Percentiles rank a stretch among this genome's conserved stretches.
Conservation (phyloP, 2,797 vertebrate species). For the Pempheris klunzingeri region DNA sequence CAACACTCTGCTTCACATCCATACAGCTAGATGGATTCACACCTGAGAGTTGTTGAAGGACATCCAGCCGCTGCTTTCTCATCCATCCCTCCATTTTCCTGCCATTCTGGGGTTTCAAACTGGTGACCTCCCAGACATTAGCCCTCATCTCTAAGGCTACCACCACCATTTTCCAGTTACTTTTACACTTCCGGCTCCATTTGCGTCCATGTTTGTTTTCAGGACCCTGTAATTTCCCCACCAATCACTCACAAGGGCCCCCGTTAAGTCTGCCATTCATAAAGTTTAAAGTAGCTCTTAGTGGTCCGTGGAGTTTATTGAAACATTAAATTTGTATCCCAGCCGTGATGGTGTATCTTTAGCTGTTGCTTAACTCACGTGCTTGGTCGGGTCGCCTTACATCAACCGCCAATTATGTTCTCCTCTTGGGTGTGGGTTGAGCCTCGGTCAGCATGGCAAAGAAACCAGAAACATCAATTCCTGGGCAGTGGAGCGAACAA, state of each 20-base stretch:
- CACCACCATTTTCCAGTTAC: conserved; percentile 72
- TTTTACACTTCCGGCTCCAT: conserved; percentile 81
- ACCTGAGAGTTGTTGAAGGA: conserved; percentile 36
- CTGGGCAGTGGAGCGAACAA: conserved; percentile 68
- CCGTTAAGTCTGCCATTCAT: conserved; percentile 88
- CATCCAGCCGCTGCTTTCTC: conserved; percentile 39
- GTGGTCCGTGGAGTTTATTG: conserved; percentile 88
- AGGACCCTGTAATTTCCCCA: conserved; percentile 87
- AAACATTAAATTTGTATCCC: conserved; percentile 89
- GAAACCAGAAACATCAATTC: conserved; percentile 83
- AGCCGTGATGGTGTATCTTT: conserved; percentile 88
- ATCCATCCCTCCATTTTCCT: conserved; percentile 36
- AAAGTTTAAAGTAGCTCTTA: conserved; percentile 89
- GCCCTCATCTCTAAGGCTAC: conserved; percentile 49
- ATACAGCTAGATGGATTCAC: conserved; percentile 7
- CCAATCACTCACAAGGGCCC: conserved; percentile 82
- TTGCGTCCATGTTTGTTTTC: conserved; percentile 79
- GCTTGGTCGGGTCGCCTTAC: conserved; percentile 77
- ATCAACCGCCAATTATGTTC: conserved; percentile 88
- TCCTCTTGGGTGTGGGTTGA: conserved; percentile 86
- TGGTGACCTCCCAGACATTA: conserved; percentile 65
- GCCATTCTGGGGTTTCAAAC: conserved; percentile 43
- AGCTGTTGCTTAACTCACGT: conserved; percentile 83
- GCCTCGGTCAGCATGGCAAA: conserved; percentile 71
- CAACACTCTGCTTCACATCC: neutral